A percentile compares a stretch with the other conserved stretches of the same genome.
phyloP scores from a whole-genome alignment of 2,888 invertebrate species.

The Drosophila eohydei region DNA sequence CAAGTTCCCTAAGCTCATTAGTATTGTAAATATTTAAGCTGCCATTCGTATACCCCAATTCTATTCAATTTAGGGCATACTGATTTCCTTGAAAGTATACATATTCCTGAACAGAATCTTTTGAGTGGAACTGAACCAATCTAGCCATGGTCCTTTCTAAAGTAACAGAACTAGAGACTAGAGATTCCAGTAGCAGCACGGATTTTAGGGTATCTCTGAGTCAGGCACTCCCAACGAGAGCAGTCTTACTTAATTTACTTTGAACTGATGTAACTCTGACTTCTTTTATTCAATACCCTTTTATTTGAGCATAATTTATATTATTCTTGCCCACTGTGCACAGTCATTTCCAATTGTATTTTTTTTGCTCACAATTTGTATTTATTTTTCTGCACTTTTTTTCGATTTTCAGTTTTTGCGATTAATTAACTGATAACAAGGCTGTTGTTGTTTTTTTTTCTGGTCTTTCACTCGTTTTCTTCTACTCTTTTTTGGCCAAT shows the following conservation, averaged over 20 bases:
- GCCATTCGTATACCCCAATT: no score
- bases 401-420: constrained; percentile 55
- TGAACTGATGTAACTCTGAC: background rate
- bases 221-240: no score
- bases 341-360: constrained; percentile 27
- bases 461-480: background rate
- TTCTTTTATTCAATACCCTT: background rate
- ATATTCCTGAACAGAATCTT: no score
- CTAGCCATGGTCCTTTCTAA: no score
- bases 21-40: no score
- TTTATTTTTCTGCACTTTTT: constrained; percentile 27
- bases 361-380: constrained; percentile 57
- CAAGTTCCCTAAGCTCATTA: no score
- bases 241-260: no score
- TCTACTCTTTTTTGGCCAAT: constrained; percentile 41
- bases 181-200: no score
- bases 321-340: constrained; percentile 32
- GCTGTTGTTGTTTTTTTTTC: constrained; percentile 17
- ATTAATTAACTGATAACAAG: constrained; percentile 76
- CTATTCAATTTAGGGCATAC: no score
- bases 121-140: no score
- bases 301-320: background rate
- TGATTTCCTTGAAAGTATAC: no score
- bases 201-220: background rate
- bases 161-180: no score